A percentile compares a stretch with the other conserved stretches of the same genome.
phyloP scores from a whole-genome alignment of 2,888 invertebrate genomes.

The Pachycephus smyrnensis region DNA sequence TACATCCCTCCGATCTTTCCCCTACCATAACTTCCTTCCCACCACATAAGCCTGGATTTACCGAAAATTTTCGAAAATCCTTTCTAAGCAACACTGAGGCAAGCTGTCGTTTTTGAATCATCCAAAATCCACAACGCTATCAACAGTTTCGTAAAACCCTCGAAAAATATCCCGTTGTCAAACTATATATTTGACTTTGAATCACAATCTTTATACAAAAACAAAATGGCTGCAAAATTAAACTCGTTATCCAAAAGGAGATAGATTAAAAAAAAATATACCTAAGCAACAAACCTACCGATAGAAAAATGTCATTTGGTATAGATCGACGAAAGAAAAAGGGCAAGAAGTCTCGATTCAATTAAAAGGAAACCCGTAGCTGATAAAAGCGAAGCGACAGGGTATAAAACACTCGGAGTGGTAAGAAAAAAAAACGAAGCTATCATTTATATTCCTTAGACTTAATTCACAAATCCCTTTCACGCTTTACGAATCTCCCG shows the following conservation, averaged over 20 bases:
- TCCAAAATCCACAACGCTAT: background rate
- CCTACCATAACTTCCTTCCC: background rate
- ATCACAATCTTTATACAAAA: background rate
- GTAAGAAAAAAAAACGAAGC: background rate
- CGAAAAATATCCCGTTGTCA: background rate
- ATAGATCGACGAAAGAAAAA: background rate
- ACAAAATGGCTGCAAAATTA: background rate
- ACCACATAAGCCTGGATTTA: slow-evolving; percentile 2
- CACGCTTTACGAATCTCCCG: background rate
- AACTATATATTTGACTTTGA: background rate
- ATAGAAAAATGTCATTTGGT: background rate
- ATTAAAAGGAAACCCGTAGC: background rate
- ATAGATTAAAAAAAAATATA: too few relatives aligned
- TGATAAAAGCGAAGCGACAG: background rate
- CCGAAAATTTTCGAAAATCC: background rate
- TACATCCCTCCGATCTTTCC: background rate
- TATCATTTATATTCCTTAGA: slow-evolving; percentile 23
- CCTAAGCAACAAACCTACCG: background rate
- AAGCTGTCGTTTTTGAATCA: background rate
- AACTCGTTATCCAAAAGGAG: too few relatives aligned
- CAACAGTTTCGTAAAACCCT: background rate
- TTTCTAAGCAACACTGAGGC: background rate
- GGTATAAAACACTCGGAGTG: background rate
- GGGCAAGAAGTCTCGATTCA: background rate
- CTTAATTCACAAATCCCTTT: slow-evolving; percentile 17